phyloP scores from a whole-genome alignment of 2,113 vertebrate species.

The Rhinoderma darwinii region DNA sequence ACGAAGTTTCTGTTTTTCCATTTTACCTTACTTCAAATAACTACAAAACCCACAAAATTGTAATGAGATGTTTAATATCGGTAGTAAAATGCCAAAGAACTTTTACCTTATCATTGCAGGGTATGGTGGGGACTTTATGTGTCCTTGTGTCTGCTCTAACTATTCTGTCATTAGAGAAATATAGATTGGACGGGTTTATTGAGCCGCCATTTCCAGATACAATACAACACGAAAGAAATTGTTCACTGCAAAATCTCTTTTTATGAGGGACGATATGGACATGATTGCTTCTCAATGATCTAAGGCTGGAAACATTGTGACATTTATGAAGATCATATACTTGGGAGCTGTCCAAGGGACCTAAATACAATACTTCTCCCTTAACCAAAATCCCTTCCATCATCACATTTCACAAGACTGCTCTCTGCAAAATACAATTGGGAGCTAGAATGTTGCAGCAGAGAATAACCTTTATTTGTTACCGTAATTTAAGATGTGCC shows the following conservation, averaged over 20 bases:
- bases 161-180: constrained; percentile 19
- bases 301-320: constrained; percentile 33
- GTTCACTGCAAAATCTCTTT: constrained; percentile 42
- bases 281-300: constrained; percentile 44
- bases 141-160: background rate
- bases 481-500: constrained; percentile 51
- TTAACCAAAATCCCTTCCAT: constrained; percentile 36
- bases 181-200: constrained; percentile 30
- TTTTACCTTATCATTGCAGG: background rate
- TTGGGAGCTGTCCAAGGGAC: constrained; percentile 26
- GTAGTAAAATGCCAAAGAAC: background rate
- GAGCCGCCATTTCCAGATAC: constrained; percentile 14
- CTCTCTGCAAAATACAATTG: constrained; percentile 22
- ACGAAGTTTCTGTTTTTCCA: background rate
- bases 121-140: background rate
- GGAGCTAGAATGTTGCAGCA: constrained; percentile 19
- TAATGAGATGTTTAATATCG: constrained; percentile 4
- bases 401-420: constrained; percentile 35
- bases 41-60: background rate
- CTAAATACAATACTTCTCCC: constrained; percentile 29
- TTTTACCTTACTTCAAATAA: background rate
- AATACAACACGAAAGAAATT: constrained; percentile 23
- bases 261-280: constrained; percentile 26
- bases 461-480: constrained; percentile 55
- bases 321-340: constrained; percentile 52